These are phyloP conservation scores for Intellagama lesueurii DNA, from an alignment of 2,797 vertebrate genomes.

Conservation along the genomic window DNA sequence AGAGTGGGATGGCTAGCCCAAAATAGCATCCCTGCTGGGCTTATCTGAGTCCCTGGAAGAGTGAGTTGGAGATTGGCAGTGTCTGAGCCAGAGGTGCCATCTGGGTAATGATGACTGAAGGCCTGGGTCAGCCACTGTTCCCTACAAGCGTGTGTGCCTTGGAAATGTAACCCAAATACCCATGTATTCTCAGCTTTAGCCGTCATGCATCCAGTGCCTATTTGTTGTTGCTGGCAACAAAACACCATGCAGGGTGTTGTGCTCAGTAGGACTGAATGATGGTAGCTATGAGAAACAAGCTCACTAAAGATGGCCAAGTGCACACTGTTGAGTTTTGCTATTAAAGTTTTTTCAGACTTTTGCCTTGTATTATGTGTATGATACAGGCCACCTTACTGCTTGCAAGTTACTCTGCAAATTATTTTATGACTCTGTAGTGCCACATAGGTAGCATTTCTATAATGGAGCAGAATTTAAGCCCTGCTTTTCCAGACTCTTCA, in stretches of 20 bases:
- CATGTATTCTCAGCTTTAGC: not conserved
- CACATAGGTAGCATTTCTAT: not conserved
- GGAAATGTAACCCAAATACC: not conserved
- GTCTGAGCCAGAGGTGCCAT: not conserved
- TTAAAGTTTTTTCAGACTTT: conserved; percentile 68
- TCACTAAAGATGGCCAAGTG: not conserved
- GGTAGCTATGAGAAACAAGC: conserved; percentile 25
- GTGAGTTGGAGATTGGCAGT: not conserved
- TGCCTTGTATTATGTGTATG: conserved; percentile 31
- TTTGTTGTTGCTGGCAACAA: not conserved
- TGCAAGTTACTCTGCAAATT: not conserved
- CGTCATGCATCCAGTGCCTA: not conserved
- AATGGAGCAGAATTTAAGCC: not conserved
- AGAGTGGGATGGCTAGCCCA: not conserved
- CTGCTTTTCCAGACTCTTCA: not conserved
- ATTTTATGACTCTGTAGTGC: not conserved
- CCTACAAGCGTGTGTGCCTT: not conserved
- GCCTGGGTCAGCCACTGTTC: not conserved
- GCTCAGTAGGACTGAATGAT: accelerated
- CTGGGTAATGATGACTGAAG: not conserved
- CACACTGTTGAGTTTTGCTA: conserved; percentile 66
- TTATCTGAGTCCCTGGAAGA: not conserved
- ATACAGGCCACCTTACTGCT: not conserved
- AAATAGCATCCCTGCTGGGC: not conserved
- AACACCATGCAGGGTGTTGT: not conserved